Percentiles rank a stretch among this genome's conserved stretches.
These are phyloP conservation scores for Sebastes itinus DNA, from an alignment of 2,797 vertebrate genomes.

Conservation along the genomic window DNA sequence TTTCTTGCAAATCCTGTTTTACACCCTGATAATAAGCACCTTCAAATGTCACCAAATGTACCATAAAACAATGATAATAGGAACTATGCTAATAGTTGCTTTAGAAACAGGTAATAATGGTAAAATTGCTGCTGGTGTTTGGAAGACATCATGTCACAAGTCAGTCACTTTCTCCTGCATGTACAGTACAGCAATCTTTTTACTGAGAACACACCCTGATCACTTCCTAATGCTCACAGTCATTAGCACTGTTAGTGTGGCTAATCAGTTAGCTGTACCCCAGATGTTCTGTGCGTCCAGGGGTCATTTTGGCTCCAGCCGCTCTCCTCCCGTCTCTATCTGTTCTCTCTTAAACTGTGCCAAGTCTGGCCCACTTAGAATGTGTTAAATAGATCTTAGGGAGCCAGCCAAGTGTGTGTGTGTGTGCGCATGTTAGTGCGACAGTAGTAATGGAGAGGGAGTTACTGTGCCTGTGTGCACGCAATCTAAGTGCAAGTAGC, in stretches of 20 bases:
- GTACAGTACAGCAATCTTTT: background rate
- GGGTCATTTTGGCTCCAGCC: conserved; percentile 44
- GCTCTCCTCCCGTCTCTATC: conserved; percentile 23
- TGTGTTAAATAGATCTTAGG: conserved; percentile 56
- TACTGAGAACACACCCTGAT: conserved; percentile 13
- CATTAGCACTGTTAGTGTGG: conserved; percentile 40
- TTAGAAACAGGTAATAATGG: background rate
- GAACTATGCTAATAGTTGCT: background rate
- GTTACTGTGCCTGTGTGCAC: background rate
- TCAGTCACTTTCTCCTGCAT: background rate
- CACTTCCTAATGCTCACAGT: conserved; percentile 31
- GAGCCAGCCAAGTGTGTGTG: conserved; percentile 41
- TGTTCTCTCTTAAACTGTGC: conserved; percentile 31
- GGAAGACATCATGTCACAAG: background rate
- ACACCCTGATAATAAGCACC: background rate
- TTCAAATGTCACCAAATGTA: background rate
- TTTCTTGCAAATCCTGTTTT: background rate
- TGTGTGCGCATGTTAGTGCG: conserved; percentile 4
- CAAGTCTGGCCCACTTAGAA: conserved; percentile 52
- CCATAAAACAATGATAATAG: background rate
- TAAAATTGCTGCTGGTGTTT: background rate
- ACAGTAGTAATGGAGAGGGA: background rate
- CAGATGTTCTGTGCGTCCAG: conserved; percentile 55
- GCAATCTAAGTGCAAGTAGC: conserved; percentile 17
- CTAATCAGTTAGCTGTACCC: conserved; percentile 57